Conservation (phyloP, 2,888 invertebrate genomes). For the Epinotia demarniana region DNA sequence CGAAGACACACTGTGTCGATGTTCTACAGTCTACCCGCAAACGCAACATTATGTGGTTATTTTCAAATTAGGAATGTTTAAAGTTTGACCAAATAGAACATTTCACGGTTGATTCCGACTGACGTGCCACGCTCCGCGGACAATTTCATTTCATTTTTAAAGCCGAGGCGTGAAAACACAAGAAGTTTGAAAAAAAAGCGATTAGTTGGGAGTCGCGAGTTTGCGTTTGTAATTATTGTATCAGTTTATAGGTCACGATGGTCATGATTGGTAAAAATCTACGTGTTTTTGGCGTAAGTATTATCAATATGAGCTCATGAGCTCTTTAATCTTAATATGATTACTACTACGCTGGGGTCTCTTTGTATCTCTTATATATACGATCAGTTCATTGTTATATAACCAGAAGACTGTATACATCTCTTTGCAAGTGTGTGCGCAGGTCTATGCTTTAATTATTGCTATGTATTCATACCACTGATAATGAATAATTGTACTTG, state of each 20-base stretch:
- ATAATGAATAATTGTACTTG: too few species aligned
- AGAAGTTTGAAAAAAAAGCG: slow-evolving; percentile 28
- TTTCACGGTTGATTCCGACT: slow-evolving; percentile 36
- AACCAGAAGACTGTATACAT: too few species aligned
- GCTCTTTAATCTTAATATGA: too few species aligned
- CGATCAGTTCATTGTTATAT: too few species aligned
- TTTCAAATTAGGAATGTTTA: slow-evolving; percentile 43
- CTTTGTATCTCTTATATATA: too few species aligned
- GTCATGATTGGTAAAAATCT: background rate
- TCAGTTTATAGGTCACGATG: slow-evolving; percentile 21
- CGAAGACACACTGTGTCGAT: slow-evolving; percentile 3
- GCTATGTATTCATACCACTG: too few species aligned
- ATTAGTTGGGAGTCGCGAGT: slow-evolving; percentile 33
- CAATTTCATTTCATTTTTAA: slow-evolving; percentile 37
- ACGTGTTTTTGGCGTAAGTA: too few species aligned
- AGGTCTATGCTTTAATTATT: too few species aligned
- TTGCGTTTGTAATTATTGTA: slow-evolving; percentile 14
- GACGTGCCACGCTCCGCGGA: slow-evolving; percentile 32
- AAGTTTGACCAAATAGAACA: slow-evolving; percentile 42
- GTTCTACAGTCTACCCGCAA: slow-evolving; percentile 11
- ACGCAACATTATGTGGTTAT: slow-evolving; percentile 37
- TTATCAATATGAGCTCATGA: too few species aligned
- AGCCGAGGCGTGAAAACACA: slow-evolving; percentile 38
- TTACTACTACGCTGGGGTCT: too few species aligned
- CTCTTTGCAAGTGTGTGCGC: too few species aligned